Percentiles rank a stretch among this genome's conserved stretches.
These are phyloP conservation scores for Alfaro cultratus DNA, from an alignment of 2,797 vertebrate genomes.

Conservation along the genomic window DNA sequence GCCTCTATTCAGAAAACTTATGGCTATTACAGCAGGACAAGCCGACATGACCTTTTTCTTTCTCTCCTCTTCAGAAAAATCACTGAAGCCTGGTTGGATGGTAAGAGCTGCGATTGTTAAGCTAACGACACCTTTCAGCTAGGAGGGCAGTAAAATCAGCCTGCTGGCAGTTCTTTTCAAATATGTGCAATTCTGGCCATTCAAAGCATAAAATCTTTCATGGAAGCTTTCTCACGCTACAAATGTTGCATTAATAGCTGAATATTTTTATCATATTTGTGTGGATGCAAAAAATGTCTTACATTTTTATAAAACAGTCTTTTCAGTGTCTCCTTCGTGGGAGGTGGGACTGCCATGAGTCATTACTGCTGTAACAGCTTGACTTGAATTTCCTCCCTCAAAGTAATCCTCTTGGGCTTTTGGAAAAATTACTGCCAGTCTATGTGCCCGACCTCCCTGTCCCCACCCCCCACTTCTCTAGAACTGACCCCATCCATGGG, in stretches of 20 bases:
- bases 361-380: slow-evolving; percentile 70
- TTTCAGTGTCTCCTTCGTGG: slow-evolving; percentile 52
- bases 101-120: slow-evolving; percentile 39
- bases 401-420: slow-evolving; percentile 73
- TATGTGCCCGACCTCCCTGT: slow-evolving; percentile 46
- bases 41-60: slow-evolving; percentile 46
- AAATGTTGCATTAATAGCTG: slow-evolving; percentile 25
- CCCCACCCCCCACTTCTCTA: slow-evolving; percentile 18
- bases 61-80: slow-evolving; percentile 36
- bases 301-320: slow-evolving; percentile 38
- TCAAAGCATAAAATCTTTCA: background rate
- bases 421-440: slow-evolving; percentile 69
- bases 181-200: slow-evolving; percentile 37
- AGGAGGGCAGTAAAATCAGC: slow-evolving; percentile 36
- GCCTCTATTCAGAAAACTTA: slow-evolving; percentile 53
- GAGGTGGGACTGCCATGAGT: slow-evolving; percentile 71
- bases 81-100: slow-evolving; percentile 31
- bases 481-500: slow-evolving; percentile 59
- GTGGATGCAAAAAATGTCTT: slow-evolving; percentile 42
- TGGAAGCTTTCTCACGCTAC: slow-evolving; percentile 24
- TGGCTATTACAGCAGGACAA: slow-evolving; percentile 32
- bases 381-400: slow-evolving; percentile 70
- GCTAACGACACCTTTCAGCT: slow-evolving; percentile 47
- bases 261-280: slow-evolving; percentile 42
- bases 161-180: slow-evolving; percentile 20